phyloP scores from a whole-genome alignment of 2,888 invertebrate genomes.

The Eupithecia insigniata region DNA sequence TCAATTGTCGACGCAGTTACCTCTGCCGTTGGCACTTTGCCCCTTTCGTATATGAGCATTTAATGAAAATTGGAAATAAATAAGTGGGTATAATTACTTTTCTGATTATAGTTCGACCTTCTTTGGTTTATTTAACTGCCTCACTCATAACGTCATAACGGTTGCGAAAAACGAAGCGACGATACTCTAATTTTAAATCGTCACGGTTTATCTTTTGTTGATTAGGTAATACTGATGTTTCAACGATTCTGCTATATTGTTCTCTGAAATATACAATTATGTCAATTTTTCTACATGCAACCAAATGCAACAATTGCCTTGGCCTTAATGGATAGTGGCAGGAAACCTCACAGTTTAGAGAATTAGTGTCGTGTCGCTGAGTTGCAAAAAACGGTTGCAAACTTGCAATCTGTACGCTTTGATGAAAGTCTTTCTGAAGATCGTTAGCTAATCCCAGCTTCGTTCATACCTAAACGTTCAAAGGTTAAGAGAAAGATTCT shows the following conservation, averaged over 20 bases:
- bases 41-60: too few relatives aligned
- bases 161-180: conserved; percentile 11
- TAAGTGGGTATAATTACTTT: neutral
- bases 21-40: too few relatives aligned
- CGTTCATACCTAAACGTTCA: neutral
- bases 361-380: neutral
- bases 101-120: neutral
- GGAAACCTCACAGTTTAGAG: conserved; percentile 8
- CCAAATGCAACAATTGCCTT: neutral
- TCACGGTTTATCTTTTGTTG: neutral
- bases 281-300: neutral
- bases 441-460: neutral
- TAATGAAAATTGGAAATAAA: too few relatives aligned
- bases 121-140: conserved; percentile 12
- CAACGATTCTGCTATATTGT: neutral
- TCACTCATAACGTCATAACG: neutral
- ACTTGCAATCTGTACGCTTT: neutral
- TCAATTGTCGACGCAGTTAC: too few relatives aligned
- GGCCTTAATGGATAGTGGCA: conserved; percentile 12
- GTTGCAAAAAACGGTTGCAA: neutral
- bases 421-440: neutral
- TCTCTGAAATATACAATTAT: neutral
- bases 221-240: neutral
- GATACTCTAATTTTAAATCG: conserved; percentile 16
- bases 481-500: neutral